Percentiles rank a stretch among this genome's conserved stretches.
phyloP scores from a whole-genome alignment of 1,140 invertebrate genomes.

The Drosophila suzukii region DNA sequence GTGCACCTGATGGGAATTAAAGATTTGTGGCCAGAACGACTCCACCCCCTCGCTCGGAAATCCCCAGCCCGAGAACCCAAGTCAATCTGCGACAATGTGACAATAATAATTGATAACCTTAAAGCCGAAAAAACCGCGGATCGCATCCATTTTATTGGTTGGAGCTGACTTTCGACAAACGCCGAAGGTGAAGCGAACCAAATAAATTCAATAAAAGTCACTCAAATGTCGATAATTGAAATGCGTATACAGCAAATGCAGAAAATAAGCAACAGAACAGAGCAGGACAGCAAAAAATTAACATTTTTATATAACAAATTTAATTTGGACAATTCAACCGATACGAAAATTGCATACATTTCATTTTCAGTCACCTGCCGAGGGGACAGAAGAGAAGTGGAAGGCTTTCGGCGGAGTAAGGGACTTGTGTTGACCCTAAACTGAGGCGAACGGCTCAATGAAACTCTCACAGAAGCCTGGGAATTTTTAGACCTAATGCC shows the following conservation, averaged over 20 bases:
- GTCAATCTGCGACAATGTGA: constrained; percentile 48
- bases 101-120: constrained; percentile 56
- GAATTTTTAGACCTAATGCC: constrained; percentile 1
- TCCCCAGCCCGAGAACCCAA: neutral
- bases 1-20: constrained; percentile 37
- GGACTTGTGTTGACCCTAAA: constrained; percentile 31
- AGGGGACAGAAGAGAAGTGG: constrained; percentile 28
- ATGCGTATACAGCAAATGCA: constrained; percentile 43
- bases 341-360: constrained; percentile 59
- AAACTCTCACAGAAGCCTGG: neutral
- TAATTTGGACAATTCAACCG: constrained; percentile 57
- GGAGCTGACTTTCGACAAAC: neutral
- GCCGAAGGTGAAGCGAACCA: constrained; percentile 28
- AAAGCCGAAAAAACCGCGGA: constrained; percentile 3
- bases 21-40: neutral
- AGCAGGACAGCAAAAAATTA: constrained; percentile 45
- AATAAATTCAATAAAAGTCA: constrained; percentile 74
- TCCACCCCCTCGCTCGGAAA: neutral
- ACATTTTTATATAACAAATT: constrained; percentile 74
- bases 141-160: constrained; percentile 17
- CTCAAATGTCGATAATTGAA: constrained; percentile 72
- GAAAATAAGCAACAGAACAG: constrained; percentile 5
- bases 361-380: constrained; percentile 21
- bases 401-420: neutral
- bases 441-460: neutral